phyloP scores from a whole-genome alignment of 2,113 vertebrate genomes.

The Corvus moneduloides region DNA sequence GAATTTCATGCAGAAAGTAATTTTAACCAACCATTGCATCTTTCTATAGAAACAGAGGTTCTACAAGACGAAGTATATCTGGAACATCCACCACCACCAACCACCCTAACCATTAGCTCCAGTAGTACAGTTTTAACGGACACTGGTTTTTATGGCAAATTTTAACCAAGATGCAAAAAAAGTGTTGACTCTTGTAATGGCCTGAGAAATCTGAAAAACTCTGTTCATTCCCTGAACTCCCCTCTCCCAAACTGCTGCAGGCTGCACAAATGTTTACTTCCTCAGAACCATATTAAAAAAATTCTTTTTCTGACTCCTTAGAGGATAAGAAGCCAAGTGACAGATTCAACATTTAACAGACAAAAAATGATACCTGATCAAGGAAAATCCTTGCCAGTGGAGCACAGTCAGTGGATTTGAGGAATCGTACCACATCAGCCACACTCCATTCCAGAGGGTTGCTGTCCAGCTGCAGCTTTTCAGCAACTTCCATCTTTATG shows the following conservation, averaged over 20 bases:
- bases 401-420: conserved; percentile 95
- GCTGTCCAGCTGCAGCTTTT: conserved; percentile 91
- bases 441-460: conserved; percentile 96
- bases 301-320: neutral
- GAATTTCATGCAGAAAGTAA: neutral
- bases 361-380: conserved; percentile 85
- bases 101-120: neutral
- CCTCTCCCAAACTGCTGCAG: neutral
- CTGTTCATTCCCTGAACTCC: neutral
- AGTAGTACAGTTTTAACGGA: neutral
- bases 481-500: conserved; percentile 83
- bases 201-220: neutral
- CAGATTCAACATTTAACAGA: neutral
- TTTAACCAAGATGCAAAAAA: neutral
- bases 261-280: neutral
- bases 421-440: conserved; percentile 93
- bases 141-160: neutral
- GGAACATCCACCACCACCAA: neutral
- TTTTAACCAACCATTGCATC: neutral
- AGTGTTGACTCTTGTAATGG: neutral
- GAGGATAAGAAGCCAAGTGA: neutral
- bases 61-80: neutral
- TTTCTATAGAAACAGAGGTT: neutral
- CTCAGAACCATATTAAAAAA: neutral
- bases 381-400: conserved; percentile 92